phyloP scores from a whole-genome alignment of 2,888 invertebrate species.

The Pogonocherus hispidulus region DNA sequence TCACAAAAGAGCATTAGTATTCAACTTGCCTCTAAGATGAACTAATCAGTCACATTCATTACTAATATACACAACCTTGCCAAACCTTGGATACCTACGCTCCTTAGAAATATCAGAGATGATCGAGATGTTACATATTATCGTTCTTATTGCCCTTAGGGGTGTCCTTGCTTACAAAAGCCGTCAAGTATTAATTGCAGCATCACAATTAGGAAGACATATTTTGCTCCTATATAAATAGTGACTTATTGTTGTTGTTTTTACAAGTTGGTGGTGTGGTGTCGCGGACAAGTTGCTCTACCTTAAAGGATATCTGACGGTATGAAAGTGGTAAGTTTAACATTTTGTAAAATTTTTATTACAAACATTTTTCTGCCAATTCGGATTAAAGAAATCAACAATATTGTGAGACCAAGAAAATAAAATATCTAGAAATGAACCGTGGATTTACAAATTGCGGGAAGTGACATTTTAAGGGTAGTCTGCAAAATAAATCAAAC shows the following conservation, averaged over 20 bases:
- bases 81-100: background rate
- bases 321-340: constrained; percentile 15
- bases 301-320: background rate
- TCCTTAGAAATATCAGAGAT: constrained; percentile 15
- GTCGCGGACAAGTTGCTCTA: background rate
- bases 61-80: constrained; percentile 9
- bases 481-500: too few species aligned
- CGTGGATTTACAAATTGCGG: too few species aligned
- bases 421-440: too few species aligned
- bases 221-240: constrained; percentile 11
- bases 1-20: background rate
- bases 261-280: constrained; percentile 7
- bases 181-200: constrained; percentile 8
- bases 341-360: too few species aligned
- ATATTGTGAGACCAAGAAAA: too few species aligned
- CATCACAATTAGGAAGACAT: constrained; percentile 4
- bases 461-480: too few species aligned
- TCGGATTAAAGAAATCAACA: too few species aligned
- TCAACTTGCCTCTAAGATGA: background rate
- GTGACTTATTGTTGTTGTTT: background rate
- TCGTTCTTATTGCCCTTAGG: background rate
- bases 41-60: constrained; percentile 5
- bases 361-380: too few species aligned
- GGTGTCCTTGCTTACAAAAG: constrained; percentile 13
- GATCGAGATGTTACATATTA: constrained; percentile 28